Base-by-base conservation (phyloP, 2,113 vertebrate species). In the Pogonocichla stellata region DNA sequence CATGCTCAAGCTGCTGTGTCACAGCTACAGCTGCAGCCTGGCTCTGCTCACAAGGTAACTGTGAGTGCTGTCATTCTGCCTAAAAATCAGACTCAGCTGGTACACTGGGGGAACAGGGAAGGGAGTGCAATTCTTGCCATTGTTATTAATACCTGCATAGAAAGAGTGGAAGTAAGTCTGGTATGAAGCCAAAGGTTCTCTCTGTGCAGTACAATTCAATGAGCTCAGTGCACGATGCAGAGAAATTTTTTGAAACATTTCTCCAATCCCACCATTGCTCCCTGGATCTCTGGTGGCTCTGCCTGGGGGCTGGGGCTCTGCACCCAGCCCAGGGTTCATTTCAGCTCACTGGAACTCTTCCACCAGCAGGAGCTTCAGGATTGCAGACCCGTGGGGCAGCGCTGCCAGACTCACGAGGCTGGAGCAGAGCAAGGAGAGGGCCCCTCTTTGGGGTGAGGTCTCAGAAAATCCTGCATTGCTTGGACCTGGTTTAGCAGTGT, bases 351-450 rank as follows among this genome's bases (percentile, higher is more conserved):
- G 43, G 19, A 78, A 16, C 65, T 74, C 47, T 36, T 60, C 28
- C 26, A 34, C 8, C 45, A 19, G 12, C 58, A 43, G 66, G 19
- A 56, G 6, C 7, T 8, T 61, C n/a, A 4, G 72, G 38, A 34
- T 7, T 31, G 31, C 33, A 36, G 91, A 29, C 33, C 38, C 0
- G 0, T 1, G 33, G 48, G 70, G 31, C 12, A 23, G n/a, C 0
- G 0, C 43, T 65, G 70, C 48, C 29, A 3, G 28, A 29, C 38
- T 24, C 1, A 0, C 0, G 3, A 43, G 31, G 36, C 4, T 29
- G 22, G 57, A 80, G 29, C 58, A 58, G 45, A 33, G 33, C 53
- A 50, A 79, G 54, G 54, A 77, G 29, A 66, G 65, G 17, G 9
- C 54, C 9, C 4, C 22, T 53, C 75, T 62, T 22, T 38, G 67